Conservation (phyloP, 2,797 vertebrate species). For the Mycteria americana region DNA sequence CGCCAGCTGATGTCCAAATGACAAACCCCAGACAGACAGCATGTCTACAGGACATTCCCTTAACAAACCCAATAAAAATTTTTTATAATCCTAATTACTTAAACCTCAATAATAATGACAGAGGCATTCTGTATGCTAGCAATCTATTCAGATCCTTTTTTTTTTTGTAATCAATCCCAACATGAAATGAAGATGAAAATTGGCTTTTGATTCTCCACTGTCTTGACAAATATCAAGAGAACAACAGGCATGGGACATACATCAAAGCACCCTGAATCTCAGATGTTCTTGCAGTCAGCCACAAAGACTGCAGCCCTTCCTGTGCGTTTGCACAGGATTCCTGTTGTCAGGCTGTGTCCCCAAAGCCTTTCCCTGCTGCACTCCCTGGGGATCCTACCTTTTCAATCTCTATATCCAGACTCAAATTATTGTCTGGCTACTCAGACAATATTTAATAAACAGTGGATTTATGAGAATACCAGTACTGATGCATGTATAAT, state of each 20-base stretch:
- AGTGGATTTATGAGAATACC: neutral
- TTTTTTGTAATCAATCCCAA: neutral
- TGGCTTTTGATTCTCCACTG: neutral
- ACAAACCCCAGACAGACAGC: neutral
- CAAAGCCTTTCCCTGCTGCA: neutral
- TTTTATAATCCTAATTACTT: neutral
- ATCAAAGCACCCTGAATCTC: neutral
- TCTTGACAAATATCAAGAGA: neutral
- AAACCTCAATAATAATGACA: neutral
- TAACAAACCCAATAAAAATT: neutral
- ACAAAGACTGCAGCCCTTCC: neutral
- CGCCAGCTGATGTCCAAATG: fast-evolving
- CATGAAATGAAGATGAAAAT: neutral
- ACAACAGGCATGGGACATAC: neutral
- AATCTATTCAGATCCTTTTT: neutral
- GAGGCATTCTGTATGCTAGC: neutral
- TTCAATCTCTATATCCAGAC: neutral
- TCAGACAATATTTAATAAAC: neutral
- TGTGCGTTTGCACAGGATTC: neutral
- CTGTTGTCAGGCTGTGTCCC: neutral
- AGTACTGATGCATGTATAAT: neutral
- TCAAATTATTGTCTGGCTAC: neutral
- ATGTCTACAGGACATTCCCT: neutral
- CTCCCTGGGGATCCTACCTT: neutral
- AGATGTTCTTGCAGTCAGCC: neutral